These are phyloP conservation scores for Apostichopus japonicus DNA, from an alignment of 35 echinoderm and acorn worm species.

Conservation along the genomic window DNA sequence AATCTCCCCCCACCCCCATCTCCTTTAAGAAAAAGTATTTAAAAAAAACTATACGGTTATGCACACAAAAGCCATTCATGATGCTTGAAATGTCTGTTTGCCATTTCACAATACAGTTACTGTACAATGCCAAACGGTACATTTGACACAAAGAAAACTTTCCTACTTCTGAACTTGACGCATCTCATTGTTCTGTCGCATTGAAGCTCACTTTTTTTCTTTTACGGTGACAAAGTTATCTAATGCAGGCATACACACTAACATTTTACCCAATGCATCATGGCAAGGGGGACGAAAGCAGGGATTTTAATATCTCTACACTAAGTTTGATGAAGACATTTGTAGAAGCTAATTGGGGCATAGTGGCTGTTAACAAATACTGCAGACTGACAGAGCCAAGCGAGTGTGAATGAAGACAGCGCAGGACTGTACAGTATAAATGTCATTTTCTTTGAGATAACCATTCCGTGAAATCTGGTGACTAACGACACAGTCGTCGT, in stretches of 20 bases:
- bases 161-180: neutral
- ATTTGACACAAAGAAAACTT: slow-evolving; percentile 1
- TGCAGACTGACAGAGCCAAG: slow-evolving; percentile 20
- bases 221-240: slow-evolving; percentile 21
- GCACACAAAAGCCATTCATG: too few relatives aligned
- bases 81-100: too few relatives aligned
- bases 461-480: neutral
- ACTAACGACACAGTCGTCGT: neutral
- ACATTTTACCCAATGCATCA: slow-evolving; percentile 28
- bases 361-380: slow-evolving; percentile 24
- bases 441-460: neutral
- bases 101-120: too few relatives aligned
- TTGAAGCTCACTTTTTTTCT: neutral
- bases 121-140: neutral
- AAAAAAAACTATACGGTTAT: too few relatives aligned
- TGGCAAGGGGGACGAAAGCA: neutral
- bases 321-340: slow-evolving; percentile 49
- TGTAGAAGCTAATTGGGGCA: slow-evolving; percentile 56
- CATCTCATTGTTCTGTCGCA: neutral
- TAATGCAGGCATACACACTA: neutral
- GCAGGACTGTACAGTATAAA: slow-evolving; percentile 43
- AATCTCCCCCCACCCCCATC: too few relatives aligned
- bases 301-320: slow-evolving; percentile 5
- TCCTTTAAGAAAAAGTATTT: too few relatives aligned
- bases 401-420: slow-evolving; percentile 38